phyloP scores from a whole-genome alignment of 2,113 vertebrate genomes.

The Thunnus thynnus region DNA sequence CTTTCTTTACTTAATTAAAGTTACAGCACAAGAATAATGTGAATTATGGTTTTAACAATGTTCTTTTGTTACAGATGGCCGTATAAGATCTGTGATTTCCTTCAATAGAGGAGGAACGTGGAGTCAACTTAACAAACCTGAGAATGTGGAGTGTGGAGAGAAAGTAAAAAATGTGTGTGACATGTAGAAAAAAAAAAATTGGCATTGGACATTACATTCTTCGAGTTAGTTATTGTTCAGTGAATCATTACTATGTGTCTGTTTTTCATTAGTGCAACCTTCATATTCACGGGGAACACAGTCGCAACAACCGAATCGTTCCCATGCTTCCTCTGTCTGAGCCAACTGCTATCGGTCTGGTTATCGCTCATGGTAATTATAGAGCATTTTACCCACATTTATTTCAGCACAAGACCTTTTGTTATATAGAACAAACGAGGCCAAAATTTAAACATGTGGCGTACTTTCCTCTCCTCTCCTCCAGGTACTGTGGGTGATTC shows the following conservation, averaged over 20 bases:
- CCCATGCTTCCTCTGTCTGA: slow-evolving; percentile 85
- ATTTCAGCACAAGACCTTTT: neutral
- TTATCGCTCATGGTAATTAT: slow-evolving; percentile 85
- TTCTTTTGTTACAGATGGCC: slow-evolving; percentile 78
- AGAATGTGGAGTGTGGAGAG: slow-evolving; percentile 80
- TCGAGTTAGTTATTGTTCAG: neutral
- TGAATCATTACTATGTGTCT: neutral
- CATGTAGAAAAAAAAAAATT: neutral
- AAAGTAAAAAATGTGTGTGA: slow-evolving; percentile 66
- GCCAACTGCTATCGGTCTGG: slow-evolving; percentile 81
- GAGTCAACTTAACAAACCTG: slow-evolving; percentile 81
- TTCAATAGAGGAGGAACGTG: slow-evolving; percentile 85
- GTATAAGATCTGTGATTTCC: slow-evolving; percentile 86
- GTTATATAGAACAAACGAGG: neutral
- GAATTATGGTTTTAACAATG: neutral
- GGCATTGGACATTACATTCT: neutral
- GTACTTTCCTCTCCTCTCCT: neutral
- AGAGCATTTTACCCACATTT: neutral
- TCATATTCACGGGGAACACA: slow-evolving; percentile 87
- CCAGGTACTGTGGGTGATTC: slow-evolving; percentile 86
- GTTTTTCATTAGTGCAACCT: slow-evolving; percentile 83
- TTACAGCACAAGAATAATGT: no score
- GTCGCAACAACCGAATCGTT: slow-evolving; percentile 78
- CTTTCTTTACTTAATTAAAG: no score
- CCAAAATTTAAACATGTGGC: neutral